Evolutionary conservation across 2,888 invertebrate species (phyloP), one percentile per base, ranked within the genome.

Genomic region (Hoplodrina ambigua): DNA sequence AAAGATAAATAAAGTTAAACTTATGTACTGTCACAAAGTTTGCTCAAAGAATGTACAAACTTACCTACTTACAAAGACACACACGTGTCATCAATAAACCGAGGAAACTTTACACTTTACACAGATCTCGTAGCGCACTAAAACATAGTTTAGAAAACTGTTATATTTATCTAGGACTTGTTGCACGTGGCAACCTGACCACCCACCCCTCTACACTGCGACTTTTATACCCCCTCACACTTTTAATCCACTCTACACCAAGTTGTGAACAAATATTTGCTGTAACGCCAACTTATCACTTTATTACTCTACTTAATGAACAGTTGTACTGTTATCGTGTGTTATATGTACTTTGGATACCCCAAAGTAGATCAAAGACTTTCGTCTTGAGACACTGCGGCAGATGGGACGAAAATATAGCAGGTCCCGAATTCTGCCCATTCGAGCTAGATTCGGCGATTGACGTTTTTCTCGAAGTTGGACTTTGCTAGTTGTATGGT

Each of bases 221-320:
- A 19, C 17, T 37, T 52, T 13, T 13, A 44, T 55, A 37, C 37
- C 37, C 37, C 50, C 15, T 44, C 1, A 46, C 53, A 11, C 20
- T 44, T 54, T 54, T 41, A 67, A 69, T 69, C 46, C 7, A 77
- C 52, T 59, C 58, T 19, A 49, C 57, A 25, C 30, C 11, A 10
- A 33, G n/a, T 15, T 49, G 17, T 52, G 37, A 78, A 46, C 72
- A 30, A 78, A 78, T 52, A 63, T 75, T 78, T 37, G 25, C n/a
- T n/a, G 37, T 37, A n/a, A 78, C 19, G 17, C 50, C 63, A 63
- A 75, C 78, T 50, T 41, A 17, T 41, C 55, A 52, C 17, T 52
- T 50, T 46, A n/a, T 37, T 58, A 55, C n/a, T 50, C 33, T 20
- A 57, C 19, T 56, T 37, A 56, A 37, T 56, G 25, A 56, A 37